Evolutionary conservation across 2,797 vertebrate species (phyloP), one percentile per base, ranked within the genome.

Genomic region (Yasuhikotakia modesta): DNA sequence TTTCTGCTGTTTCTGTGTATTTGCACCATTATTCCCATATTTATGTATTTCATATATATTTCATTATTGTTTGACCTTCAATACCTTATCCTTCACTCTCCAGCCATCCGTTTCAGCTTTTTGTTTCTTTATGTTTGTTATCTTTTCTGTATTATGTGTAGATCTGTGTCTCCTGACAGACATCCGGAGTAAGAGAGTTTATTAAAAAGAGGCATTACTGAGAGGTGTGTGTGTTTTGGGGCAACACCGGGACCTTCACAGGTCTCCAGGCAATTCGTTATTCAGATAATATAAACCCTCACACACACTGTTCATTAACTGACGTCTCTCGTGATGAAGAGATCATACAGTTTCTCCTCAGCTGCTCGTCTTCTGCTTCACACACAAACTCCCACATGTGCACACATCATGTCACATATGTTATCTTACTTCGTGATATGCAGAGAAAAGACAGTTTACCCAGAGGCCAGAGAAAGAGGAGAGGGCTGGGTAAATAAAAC

Each of bases 251-350:
- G 45, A 32, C 3, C 8, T 50, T 69, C 30, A 66, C 64, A 22
- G 63, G 52, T 67, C 60, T 27, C 52, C 48, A 17, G 73, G 63
- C 30, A 67, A 35, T 58, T 52, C 43, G 60, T 79, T 48, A 66
- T 39, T 11, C 7, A 65, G 52, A 46, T 57, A 57, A 67, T 58
- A 65, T 39, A 22, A n/a, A 65, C 61, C 19, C 16, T 24, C 60
- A 43, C 53, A 58, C 5, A 65, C 43, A 45, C 86, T 87, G 77
- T 84, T 88, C 81, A 81, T 88, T 87, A 85, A 81, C 66, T 73
- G 80, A 80, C 89, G 80, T 83, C 76, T 73, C 67, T 79, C 61
- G 5, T 89, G 86, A 87, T 86, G 81, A 85, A 84, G 82, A 81
- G 83, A 84, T 83, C 75, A 86, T 76, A 84, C 75, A 55, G 50